Evolutionary conservation across 2,888 invertebrate genomes (phyloP), one percentile per base, ranked within the genome.

Genomic region (Drosophila maculinotata): DNA sequence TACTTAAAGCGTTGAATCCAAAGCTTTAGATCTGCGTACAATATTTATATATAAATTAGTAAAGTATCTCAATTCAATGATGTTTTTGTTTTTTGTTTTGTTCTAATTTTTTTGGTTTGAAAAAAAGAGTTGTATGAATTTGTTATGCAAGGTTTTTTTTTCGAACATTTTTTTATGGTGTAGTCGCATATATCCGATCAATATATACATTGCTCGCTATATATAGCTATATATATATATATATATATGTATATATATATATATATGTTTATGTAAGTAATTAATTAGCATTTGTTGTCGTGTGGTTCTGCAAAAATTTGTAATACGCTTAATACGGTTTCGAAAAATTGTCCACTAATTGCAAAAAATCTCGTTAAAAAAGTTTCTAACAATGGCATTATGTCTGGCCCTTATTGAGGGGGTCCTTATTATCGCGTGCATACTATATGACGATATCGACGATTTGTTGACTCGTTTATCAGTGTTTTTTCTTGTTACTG

Each of bases 81-180:
- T 44, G 41, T 36, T 67, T 64, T 64, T 51, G 48, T 25, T 39
- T 47, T 17, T 44, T 62, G 51, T 36, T 69, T 58, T 26, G 54
- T 38, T 35, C 47, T 53, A 25, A 47, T 72, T 78, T 71, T 79
- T 73, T 85, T 76, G 70, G 53, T 64, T 83, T 64, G 49, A 65
- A 79, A 78, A 79, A 76, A 89, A 81, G 86, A 90, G 64, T 87
- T 79, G 88, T 85, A 90, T 90, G 90, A 90, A 90, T 90, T 91
- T 90, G 90, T 90, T 91, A 91, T 91, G 91, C 90, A 90, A 90
- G 89, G 80, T 89, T 90, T 90, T 90, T 90, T 87, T 87, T 71
- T 76, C 38, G 17, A 69, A 73, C 42, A 62, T 80, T 84, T 76
- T 80, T 76, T 42, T 74, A 76, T 69, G 69, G 82, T 85, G 77